phyloP scores from a whole-genome alignment of 2,113 vertebrate genomes.

The Ivindomyrus marchei region DNA sequence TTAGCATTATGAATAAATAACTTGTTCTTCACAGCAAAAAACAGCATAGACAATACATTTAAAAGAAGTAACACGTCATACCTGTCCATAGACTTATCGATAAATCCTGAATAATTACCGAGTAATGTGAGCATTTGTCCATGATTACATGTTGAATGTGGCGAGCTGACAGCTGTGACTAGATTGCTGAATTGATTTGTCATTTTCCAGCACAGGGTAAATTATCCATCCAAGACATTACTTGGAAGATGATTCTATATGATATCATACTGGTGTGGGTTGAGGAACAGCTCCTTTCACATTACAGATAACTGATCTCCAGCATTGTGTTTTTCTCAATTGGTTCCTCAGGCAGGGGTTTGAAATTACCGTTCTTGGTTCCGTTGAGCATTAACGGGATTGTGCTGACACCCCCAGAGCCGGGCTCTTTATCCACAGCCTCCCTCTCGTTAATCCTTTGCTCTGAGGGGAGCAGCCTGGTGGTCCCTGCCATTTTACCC shows the following conservation, averaged over 20 bases:
- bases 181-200: not conserved
- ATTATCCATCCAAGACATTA: slow-evolving; percentile 55
- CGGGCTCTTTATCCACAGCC: slow-evolving; percentile 32
- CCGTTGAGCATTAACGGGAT: slow-evolving; percentile 47
- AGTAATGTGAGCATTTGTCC: not conserved
- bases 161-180: not conserved
- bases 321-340: slow-evolving; percentile 60
- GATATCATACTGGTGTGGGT: slow-evolving; percentile 9
- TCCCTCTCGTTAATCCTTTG: slow-evolving; percentile 33
- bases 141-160: not conserved
- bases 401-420: slow-evolving; percentile 32
- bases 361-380: slow-evolving; percentile 50
- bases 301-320: slow-evolving; percentile 77
- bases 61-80: not conserved
- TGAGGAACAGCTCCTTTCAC: not conserved
- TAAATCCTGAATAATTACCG: not conserved
- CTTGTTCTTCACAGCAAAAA: not conserved
- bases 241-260: slow-evolving; percentile 22
- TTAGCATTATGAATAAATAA: not conserved
- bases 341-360: slow-evolving; percentile 57
- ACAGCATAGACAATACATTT: not conserved
- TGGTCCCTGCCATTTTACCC: slow-evolving; percentile 26
- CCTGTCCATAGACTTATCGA: not conserved
- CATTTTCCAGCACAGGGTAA: slow-evolving; percentile 75
- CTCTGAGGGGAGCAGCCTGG: slow-evolving; percentile 40